A percentile compares a stretch with the other conserved stretches of the same genome.
Evolutionary conservation across 2,888 invertebrate species (phyloP).

Genomic region (Lamellibrachia columna): DNA sequence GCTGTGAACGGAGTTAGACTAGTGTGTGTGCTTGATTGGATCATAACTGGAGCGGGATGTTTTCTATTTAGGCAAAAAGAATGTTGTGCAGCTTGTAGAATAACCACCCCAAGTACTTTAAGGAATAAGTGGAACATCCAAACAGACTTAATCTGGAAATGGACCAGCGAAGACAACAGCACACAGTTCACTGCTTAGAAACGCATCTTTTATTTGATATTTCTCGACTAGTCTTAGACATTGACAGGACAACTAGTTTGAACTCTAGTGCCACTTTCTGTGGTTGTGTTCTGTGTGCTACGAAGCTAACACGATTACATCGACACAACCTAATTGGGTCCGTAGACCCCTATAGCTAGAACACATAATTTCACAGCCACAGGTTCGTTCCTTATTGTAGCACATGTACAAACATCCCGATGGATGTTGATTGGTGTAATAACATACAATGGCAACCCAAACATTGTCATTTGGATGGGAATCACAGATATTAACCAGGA

Average conservation of each 20-base stretch:
- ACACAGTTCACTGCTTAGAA: background rate
- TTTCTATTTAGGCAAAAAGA: no score
- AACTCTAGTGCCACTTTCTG: background rate
- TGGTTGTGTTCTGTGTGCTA: background rate
- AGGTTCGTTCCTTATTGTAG: background rate
- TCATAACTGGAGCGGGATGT: no score
- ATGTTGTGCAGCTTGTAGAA: no score
- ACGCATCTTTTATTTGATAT: conserved; percentile 16
- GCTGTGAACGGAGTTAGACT: no score
- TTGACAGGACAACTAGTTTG: conserved; percentile 10
- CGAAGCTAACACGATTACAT: conserved; percentile 11
- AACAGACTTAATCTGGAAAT: background rate
- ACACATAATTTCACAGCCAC: background rate
- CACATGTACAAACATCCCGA: background rate
- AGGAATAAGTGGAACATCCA: background rate
- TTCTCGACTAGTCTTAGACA: conserved; percentile 16
- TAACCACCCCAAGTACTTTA: no score
- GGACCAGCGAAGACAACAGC: background rate
- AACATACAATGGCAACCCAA: background rate
- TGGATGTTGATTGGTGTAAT: background rate
- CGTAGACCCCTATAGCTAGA: background rate
- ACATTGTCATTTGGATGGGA: background rate
- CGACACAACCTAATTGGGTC: background rate
- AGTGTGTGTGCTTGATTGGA: no score
- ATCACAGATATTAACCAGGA: background rate